Conservation (phyloP, 2,113 vertebrate species). For the Thinocorus orbignyianus region DNA sequence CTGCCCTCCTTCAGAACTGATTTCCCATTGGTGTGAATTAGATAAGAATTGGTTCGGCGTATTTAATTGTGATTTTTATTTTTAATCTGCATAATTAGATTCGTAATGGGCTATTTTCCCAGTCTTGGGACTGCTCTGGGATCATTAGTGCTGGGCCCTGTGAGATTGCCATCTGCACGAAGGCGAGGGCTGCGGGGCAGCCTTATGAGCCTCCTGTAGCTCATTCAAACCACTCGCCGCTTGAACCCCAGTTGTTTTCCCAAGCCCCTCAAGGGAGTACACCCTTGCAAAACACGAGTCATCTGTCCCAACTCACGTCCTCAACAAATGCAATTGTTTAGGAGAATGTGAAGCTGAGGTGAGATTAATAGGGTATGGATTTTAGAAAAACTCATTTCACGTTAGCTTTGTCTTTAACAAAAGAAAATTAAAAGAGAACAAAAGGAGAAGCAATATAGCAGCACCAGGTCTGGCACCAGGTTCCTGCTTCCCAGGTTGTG, state of each 20-base stretch:
- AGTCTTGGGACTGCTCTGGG: background rate
- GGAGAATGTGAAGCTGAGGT: background rate
- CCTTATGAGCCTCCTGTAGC: background rate
- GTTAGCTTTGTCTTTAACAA: background rate
- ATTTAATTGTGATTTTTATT: background rate
- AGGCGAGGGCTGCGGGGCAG: background rate
- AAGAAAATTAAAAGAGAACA: background rate
- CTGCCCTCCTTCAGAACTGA: background rate
- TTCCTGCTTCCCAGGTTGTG: background rate
- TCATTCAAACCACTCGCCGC: background rate
- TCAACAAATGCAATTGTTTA: background rate
- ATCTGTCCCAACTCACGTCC: background rate
- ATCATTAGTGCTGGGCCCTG: background rate
- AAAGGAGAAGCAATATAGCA: background rate
- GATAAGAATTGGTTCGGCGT: background rate
- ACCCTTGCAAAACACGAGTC: background rate
- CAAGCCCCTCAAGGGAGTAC: background rate
- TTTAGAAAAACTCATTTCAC: background rate
- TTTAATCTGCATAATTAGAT: constrained; percentile 2
- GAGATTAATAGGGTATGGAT: background rate
- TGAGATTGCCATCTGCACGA: background rate
- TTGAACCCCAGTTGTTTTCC: background rate
- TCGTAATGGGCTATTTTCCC: background rate
- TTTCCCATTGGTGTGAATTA: background rate
- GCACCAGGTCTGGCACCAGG: background rate